These are phyloP conservation scores for Otolemur garnettii DNA, from an alignment of 2,113 vertebrate species.

Conservation along the genomic window DNA sequence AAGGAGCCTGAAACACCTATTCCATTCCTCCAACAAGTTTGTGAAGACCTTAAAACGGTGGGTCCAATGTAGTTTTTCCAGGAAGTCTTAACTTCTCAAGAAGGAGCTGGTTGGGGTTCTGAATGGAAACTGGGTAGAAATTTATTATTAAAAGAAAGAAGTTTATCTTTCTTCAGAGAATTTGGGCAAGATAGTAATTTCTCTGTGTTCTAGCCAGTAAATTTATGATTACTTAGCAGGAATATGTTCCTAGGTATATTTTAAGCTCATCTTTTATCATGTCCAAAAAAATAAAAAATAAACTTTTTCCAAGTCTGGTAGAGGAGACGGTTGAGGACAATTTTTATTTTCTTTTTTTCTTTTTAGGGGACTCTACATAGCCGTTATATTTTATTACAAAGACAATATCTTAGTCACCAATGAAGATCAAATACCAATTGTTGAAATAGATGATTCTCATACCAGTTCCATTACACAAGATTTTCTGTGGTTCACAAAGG, in stretches of 20 bases:
- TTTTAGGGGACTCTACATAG: conserved; percentile 96
- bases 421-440: conserved; percentile 98
- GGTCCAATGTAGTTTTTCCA: conserved; percentile 69
- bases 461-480: conserved; percentile 96
- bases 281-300: not conserved
- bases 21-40: conserved; percentile 98
- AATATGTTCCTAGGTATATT: conserved; percentile 79
- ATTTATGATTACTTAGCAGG: conserved; percentile 73
- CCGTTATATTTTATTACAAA: conserved; percentile 96
- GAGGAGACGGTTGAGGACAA: conserved; percentile 1
- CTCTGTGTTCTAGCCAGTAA: conserved; percentile 78
- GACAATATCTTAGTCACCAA: conserved; percentile 97
- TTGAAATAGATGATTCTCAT: conserved; percentile 98
- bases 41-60: conserved; percentile 98
- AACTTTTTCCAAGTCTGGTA: conserved; percentile 23
- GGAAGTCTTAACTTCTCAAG: conserved; percentile 50
- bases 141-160: conserved; percentile 69
- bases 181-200: conserved; percentile 80
- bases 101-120: conserved; percentile 57
- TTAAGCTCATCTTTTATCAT: conserved; percentile 51
- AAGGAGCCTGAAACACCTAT: conserved; percentile 97
- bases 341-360: conserved; percentile 78
- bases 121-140: conserved; percentile 61
- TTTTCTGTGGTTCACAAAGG: conserved; percentile 99
- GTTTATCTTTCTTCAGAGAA: conserved; percentile 80